phyloP scores from a whole-genome alignment of 1,140 invertebrate species.

The Globodera ellingtonae region DNA sequence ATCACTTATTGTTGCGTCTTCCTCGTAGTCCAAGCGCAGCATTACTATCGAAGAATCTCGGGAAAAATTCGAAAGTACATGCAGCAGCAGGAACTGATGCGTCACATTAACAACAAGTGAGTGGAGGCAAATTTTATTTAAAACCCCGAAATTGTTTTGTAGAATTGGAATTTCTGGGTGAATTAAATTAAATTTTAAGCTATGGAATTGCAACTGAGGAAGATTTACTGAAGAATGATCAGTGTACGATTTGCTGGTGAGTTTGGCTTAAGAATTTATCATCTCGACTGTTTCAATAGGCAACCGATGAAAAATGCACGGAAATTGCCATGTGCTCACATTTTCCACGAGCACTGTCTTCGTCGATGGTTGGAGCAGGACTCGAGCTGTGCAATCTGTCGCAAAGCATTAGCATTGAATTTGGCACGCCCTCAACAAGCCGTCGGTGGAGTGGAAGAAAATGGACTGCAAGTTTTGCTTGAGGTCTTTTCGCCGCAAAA shows the following conservation, averaged over 20 bases:
- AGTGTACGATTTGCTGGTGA: conserved; percentile 52
- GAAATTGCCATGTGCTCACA: conserved; percentile 51
- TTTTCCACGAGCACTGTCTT: conserved; percentile 50
- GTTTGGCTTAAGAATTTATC: neutral
- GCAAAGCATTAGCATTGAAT: conserved; percentile 45
- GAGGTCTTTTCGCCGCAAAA: conserved; percentile 51
- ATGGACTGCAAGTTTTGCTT: conserved; percentile 41
- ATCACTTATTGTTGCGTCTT: conserved; percentile 49
- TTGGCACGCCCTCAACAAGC: conserved; percentile 27
- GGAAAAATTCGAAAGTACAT: conserved; percentile 49
- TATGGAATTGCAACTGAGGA: conserved; percentile 47
- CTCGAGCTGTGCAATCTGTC: conserved; percentile 53
- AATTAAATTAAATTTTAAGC: conserved; percentile 36
- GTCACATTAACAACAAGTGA: conserved; percentile 50
- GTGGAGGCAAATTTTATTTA: neutral
- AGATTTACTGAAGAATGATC: conserved; percentile 46
- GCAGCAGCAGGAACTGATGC: conserved; percentile 53
- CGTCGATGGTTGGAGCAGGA: conserved; percentile 53
- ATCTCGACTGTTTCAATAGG: neutral
- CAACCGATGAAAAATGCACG: conserved; percentile 40
- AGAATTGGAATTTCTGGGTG: conserved; percentile 2
- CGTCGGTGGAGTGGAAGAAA: conserved; percentile 40
- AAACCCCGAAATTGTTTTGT: too few species aligned
- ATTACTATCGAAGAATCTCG: conserved; percentile 49
- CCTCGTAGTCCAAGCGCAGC: conserved; percentile 44